Percentiles rank a stretch among this genome's conserved stretches.
Evolutionary conservation across 2,888 invertebrate genomes (phyloP).

Genomic region (Chrysopilus asiliformis): DNA sequence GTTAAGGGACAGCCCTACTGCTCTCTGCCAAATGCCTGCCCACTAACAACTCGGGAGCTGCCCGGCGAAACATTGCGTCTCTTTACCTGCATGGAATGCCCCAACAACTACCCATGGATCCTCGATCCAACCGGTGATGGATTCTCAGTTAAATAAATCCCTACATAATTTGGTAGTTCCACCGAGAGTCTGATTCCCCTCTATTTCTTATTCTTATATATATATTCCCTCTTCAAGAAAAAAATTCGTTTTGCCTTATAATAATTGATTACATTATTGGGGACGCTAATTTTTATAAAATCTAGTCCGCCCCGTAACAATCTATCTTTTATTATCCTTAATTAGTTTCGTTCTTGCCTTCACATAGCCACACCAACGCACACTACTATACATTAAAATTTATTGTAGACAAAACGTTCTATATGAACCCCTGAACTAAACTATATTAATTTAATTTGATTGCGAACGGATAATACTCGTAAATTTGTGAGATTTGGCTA

Average conservation of each 20-base stretch:
- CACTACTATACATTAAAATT: too few relatives aligned
- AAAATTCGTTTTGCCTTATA: too few relatives aligned
- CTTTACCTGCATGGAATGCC: slow-evolving; percentile 93
- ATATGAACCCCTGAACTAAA: too few relatives aligned
- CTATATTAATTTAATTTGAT: too few relatives aligned
- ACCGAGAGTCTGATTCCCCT: slow-evolving; percentile 35
- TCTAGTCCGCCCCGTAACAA: slow-evolving; percentile 9
- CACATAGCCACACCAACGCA: too few relatives aligned
- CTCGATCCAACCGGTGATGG: slow-evolving; percentile 90
- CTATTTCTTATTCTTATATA: slow-evolving; percentile 1
- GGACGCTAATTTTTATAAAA: slow-evolving; percentile 10
- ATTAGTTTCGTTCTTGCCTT: too few relatives aligned
- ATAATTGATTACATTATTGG: background rate
- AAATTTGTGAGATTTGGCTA: too few relatives aligned
- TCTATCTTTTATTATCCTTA: too few relatives aligned
- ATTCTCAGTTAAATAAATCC: slow-evolving; percentile 52
- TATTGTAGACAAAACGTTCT: too few relatives aligned
- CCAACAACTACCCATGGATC: slow-evolving; percentile 91
- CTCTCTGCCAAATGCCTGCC: slow-evolving; percentile 82
- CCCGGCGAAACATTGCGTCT: slow-evolving; percentile 85
- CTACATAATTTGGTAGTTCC: slow-evolving; percentile 24
- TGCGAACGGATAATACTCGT: too few relatives aligned
- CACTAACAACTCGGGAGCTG: slow-evolving; percentile 75
- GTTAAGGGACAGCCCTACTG: slow-evolving; percentile 89
- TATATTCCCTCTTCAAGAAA: too few relatives aligned